These are phyloP conservation scores for Bombus vancouverensis DNA, from an alignment of 1,140 invertebrate species.

Conservation along the genomic window DNA sequence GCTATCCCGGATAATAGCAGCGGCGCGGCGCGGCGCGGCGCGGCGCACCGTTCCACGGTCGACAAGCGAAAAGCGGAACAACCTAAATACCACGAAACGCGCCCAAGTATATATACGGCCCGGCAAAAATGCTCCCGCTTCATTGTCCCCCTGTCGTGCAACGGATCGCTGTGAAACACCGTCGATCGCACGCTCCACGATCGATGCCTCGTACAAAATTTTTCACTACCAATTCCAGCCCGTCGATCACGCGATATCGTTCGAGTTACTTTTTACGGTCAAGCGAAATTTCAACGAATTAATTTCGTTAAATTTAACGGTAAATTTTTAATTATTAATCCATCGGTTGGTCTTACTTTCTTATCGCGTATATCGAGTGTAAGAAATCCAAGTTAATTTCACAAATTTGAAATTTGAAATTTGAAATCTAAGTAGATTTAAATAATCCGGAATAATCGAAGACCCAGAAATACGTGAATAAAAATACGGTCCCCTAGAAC, in stretches of 20 bases:
- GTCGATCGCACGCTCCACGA: not conserved
- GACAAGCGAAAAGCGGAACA: constrained; percentile 54
- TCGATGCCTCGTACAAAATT: not conserved
- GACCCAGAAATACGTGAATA: accelerated
- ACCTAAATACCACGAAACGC: constrained; percentile 53
- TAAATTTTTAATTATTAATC: too few species aligned
- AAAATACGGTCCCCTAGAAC: not conserved
- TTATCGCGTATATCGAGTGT: too few species aligned
- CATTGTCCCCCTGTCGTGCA: not conserved
- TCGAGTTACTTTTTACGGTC: too few species aligned
- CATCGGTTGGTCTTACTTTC: too few species aligned
- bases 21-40: not conserved
- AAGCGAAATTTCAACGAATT: too few species aligned
- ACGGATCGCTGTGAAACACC: not conserved
- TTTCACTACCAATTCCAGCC: not conserved
- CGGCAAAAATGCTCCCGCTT: constrained; percentile 30
- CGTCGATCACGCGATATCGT: too few species aligned
- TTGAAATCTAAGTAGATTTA: too few species aligned
- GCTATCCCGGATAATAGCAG: constrained; percentile 56
- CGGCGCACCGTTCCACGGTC: constrained; percentile 38
- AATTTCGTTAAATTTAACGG: too few species aligned
- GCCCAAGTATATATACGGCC: constrained; percentile 12
- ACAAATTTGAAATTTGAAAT: too few species aligned
- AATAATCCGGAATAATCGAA: too few species aligned
- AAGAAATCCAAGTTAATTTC: too few species aligned